Conservation (phyloP, 2,888 invertebrate species). For the Archaeoteleia sp. region DNA sequence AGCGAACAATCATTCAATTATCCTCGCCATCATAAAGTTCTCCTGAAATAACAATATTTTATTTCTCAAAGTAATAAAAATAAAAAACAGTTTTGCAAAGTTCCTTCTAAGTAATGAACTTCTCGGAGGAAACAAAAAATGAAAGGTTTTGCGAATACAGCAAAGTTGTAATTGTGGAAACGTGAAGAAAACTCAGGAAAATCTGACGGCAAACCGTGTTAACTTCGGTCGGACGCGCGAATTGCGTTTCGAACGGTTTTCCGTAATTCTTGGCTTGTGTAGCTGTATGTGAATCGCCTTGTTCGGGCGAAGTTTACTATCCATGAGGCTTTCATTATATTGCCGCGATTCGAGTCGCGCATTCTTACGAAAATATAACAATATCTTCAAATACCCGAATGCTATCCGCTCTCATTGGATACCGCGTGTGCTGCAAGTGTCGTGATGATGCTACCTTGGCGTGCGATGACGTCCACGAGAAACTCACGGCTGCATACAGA, state of each 20-base stretch:
- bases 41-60: too few relatives aligned
- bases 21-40: too few relatives aligned
- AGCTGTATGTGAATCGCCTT: slow-evolving; percentile 14
- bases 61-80: too few relatives aligned
- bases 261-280: slow-evolving; percentile 48
- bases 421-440: slow-evolving; percentile 30
- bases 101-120: too few relatives aligned
- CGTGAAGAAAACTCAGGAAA: slow-evolving; percentile 17
- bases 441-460: slow-evolving; percentile 43
- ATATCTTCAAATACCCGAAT: slow-evolving; percentile 55
- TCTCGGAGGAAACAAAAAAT: too few relatives aligned
- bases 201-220: slow-evolving; percentile 16
- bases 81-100: too few relatives aligned
- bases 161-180: slow-evolving; percentile 14
- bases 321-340: slow-evolving; percentile 31
- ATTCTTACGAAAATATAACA: slow-evolving; percentile 56
- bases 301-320: slow-evolving; percentile 16
- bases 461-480: slow-evolving; percentile 51
- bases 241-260: slow-evolving; percentile 57
- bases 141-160: not conserved
- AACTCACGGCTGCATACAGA: slow-evolving; percentile 57
- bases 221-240: slow-evolving; percentile 11
- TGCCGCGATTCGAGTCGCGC: slow-evolving; percentile 21
- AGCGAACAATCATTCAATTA: too few relatives aligned
- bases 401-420: slow-evolving; percentile 42